Evolutionary conservation across 1,140 invertebrate species (phyloP).

Genomic region (Euura lappo): DNA sequence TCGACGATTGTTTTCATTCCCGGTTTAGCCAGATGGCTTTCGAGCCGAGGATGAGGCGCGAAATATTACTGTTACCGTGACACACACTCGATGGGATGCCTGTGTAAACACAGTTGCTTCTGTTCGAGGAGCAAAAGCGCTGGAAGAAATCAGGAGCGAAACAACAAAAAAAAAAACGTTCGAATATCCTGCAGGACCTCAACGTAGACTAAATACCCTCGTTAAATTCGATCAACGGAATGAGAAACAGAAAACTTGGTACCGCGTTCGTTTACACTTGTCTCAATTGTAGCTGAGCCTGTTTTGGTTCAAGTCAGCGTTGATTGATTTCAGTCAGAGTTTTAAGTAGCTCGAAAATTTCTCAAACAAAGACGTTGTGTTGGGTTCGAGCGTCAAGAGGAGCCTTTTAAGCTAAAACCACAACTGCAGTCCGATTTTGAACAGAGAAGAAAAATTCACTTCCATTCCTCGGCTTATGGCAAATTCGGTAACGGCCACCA

Average conservation of each 20-base stretch:
- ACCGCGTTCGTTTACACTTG: too few species aligned
- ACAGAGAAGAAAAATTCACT: too few species aligned
- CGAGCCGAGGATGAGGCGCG: background rate
- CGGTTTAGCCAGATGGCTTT: background rate
- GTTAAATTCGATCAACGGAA: background rate
- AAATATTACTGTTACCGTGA: background rate
- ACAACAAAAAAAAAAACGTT: background rate
- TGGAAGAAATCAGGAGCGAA: slow-evolving; percentile 1
- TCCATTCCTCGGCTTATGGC: too few species aligned
- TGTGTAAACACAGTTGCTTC: background rate
- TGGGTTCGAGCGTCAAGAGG: slow-evolving; percentile 26
- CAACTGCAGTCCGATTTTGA: background rate
- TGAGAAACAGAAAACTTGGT: too few species aligned
- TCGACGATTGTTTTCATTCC: background rate
- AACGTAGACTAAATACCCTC: background rate
- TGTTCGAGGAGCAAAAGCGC: background rate
- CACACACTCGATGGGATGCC: background rate
- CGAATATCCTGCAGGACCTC: background rate
- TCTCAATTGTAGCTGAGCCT: too few species aligned
- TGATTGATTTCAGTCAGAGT: too few species aligned
- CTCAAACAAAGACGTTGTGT: too few species aligned
- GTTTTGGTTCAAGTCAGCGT: too few species aligned
- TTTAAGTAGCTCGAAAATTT: too few species aligned
- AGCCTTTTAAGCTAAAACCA: slow-evolving; percentile 20
- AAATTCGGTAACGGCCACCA: too few species aligned